phyloP scores from a whole-genome alignment of 2,113 vertebrate genomes.

The Pipa parva region DNA sequence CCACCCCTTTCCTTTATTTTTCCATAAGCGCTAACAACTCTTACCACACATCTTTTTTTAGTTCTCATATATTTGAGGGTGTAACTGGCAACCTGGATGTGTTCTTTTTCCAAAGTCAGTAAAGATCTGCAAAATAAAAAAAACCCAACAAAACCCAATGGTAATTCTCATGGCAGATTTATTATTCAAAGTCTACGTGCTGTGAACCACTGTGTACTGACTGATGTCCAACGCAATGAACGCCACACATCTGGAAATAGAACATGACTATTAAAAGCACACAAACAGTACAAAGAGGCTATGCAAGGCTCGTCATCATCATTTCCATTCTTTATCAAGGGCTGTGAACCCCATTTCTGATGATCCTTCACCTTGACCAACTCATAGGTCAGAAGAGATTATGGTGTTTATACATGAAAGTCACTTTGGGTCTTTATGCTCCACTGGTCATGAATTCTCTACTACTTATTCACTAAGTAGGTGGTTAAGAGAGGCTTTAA shows the following conservation, averaged over 20 bases:
- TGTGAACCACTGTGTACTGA: constrained; percentile 13
- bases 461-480: no score
- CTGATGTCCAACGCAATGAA: background rate
- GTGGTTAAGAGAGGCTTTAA: no score
- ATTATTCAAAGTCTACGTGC: constrained; percentile 13
- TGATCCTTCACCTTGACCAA: no score
- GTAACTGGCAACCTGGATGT: constrained; percentile 21
- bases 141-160: no score
- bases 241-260: background rate
- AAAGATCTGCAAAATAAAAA: constrained; percentile 13
- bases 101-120: constrained; percentile 30
- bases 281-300: background rate
- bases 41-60: constrained; percentile 7
- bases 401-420: no score
- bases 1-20: constrained; percentile 18
- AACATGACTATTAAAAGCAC: background rate
- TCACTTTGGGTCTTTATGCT: no score
- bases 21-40: constrained; percentile 42
- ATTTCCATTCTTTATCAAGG: no score
- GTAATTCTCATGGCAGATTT: constrained; percentile 19
- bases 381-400: no score
- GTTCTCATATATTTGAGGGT: constrained; percentile 27
- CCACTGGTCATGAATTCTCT: no score
- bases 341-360: no score
- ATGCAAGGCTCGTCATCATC: no score